These are phyloP conservation scores for Stictonetta naevosa DNA, from an alignment of 2,113 vertebrate genomes.

Conservation along the genomic window DNA sequence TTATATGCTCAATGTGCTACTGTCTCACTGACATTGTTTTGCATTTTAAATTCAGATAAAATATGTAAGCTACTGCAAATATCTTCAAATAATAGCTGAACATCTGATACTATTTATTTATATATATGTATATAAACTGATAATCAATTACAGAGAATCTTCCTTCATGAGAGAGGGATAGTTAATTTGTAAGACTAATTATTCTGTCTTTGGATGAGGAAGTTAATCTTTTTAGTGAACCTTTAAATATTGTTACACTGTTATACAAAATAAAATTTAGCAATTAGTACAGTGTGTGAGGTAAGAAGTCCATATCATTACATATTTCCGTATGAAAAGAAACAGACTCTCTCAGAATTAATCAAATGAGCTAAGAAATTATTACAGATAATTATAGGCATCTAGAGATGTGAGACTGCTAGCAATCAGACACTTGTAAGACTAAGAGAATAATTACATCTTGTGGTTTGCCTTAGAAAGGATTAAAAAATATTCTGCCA, in stretches of 20 bases:
- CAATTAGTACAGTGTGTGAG: slow-evolving; percentile 49
- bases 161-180: background rate
- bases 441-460: slow-evolving; percentile 4
- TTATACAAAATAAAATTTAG: slow-evolving; percentile 63
- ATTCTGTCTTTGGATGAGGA: slow-evolving; percentile 39
- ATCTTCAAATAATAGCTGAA: background rate
- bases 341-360: slow-evolving; percentile 52
- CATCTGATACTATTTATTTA: background rate
- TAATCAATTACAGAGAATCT: background rate
- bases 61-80: background rate
- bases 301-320: slow-evolving; percentile 39
- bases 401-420: slow-evolving; percentile 60
- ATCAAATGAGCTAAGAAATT: slow-evolving; percentile 68
- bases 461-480: slow-evolving; percentile 34
- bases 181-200: slow-evolving; percentile 63
- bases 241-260: slow-evolving; percentile 35
- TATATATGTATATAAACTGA: background rate
- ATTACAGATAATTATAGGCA: slow-evolving; percentile 66
- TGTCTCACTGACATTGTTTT: background rate
- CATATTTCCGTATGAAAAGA: slow-evolving; percentile 33
- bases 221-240: slow-evolving; percentile 56
- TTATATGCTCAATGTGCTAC: background rate
- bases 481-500: background rate
- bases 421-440: slow-evolving; percentile 59
- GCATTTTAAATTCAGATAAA: slow-evolving; percentile 22